Percentiles rank a stretch among this genome's conserved stretches.
Conservation (phyloP, 2,888 invertebrate genomes). For the Achlya flavicornis region DNA sequence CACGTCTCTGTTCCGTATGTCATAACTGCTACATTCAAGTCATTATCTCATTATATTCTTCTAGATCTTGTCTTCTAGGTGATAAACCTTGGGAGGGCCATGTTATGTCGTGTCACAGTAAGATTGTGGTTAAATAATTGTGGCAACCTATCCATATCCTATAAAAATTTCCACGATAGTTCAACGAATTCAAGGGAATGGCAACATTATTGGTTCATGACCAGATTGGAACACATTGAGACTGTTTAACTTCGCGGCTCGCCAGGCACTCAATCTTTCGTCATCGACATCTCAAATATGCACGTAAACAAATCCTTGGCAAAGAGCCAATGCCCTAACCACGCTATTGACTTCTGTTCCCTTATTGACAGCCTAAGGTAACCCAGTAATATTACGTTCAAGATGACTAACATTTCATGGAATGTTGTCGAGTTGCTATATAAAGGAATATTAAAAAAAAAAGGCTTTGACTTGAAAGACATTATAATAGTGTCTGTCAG, state of each 20-base stretch:
- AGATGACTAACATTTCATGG: too few species aligned
- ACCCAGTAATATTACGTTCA: background rate
- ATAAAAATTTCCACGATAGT: background rate
- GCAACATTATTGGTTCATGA: background rate
- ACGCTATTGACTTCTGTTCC: background rate
- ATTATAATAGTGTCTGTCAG: too few species aligned
- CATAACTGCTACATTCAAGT: too few species aligned
- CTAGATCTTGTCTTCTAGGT: too few species aligned
- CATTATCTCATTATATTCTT: too few species aligned
- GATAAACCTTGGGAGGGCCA: too few species aligned
- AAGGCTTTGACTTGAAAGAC: background rate
- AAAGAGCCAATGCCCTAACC: background rate
- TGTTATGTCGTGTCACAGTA: too few species aligned
- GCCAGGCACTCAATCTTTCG: background rate
- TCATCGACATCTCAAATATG: background rate
- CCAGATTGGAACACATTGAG: background rate
- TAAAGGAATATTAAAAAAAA: too few species aligned
- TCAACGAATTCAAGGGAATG: background rate
- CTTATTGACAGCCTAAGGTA: conserved; percentile 4
- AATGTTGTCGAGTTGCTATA: too few species aligned
- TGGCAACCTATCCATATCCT: too few species aligned
- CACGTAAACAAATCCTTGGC: conserved; percentile 1
- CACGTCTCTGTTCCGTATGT: too few species aligned
- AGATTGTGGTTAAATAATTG: too few species aligned
- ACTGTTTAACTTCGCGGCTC: background rate